Evolutionary conservation across 2,888 invertebrate species (phyloP).

Genomic region (Neoascia interrupta): DNA sequence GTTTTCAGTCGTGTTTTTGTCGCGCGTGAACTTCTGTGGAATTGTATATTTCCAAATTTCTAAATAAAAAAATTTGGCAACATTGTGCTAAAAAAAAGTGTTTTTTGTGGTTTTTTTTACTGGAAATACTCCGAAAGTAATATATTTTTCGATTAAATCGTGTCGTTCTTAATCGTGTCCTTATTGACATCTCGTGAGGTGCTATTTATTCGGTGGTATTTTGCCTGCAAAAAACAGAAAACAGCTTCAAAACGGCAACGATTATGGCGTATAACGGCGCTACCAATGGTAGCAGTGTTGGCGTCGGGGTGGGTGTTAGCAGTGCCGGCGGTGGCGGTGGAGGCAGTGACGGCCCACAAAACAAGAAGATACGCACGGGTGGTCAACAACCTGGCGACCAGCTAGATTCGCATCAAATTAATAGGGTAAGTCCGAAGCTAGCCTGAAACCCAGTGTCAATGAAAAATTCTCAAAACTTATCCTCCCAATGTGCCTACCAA

Average conservation of each 20-base stretch:
- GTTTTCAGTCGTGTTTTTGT: constrained; percentile 28
- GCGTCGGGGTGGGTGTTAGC: constrained; percentile 76
- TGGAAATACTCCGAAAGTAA: too few species aligned
- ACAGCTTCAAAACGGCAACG: constrained; percentile 76
- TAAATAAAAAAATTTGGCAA: constrained; percentile 50
- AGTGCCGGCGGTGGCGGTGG: constrained; percentile 76
- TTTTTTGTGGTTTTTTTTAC: too few species aligned
- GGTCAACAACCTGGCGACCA: constrained; percentile 77
- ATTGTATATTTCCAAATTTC: too few species aligned
- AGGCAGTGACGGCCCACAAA: constrained; percentile 78
- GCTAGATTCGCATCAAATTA: constrained; percentile 76
- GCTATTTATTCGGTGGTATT: too few species aligned
- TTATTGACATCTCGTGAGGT: too few species aligned
- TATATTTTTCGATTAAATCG: too few species aligned
- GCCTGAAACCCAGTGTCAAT: too few species aligned
- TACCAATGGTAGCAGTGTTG: constrained; percentile 72
- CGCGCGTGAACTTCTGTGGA: constrained; percentile 49
- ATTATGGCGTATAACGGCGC: constrained; percentile 76
- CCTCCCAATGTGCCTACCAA: too few species aligned
- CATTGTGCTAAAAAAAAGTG: too few species aligned
- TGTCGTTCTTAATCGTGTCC: too few species aligned
- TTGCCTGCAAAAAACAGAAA: constrained; percentile 20
- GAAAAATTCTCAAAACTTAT: too few species aligned
- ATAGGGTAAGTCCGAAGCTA: constrained; percentile 75
- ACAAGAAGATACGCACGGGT: constrained; percentile 79